Evolutionary conservation across 2,888 invertebrate genomes (phyloP).

Genomic region (Lamellibrachia columna): DNA sequence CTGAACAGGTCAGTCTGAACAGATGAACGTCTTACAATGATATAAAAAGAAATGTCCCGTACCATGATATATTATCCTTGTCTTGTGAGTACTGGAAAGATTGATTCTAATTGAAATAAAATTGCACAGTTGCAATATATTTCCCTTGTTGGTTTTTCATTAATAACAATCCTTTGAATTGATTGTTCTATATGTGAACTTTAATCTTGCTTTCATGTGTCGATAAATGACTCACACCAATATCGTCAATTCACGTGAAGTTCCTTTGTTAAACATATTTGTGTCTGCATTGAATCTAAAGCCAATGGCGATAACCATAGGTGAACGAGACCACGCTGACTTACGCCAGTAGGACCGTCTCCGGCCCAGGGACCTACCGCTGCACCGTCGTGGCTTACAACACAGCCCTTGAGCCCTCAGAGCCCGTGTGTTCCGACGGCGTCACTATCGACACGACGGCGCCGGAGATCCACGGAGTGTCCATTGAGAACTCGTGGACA

Average conservation of each 20-base stretch:
- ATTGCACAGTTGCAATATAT: too few relatives aligned
- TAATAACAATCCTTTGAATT: too few relatives aligned
- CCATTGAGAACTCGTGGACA: not conserved
- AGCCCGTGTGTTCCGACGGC: conserved; percentile 48
- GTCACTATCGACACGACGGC: conserved; percentile 46
- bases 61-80: not conserved
- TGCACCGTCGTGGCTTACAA: conserved; percentile 47
- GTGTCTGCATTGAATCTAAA: not conserved
- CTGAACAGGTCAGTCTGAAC: not conserved
- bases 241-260: conserved; percentile 50
- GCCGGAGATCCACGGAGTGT: conserved; percentile 33
- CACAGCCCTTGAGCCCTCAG: conserved; percentile 47
- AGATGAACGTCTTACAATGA: not conserved
- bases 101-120: too few relatives aligned
- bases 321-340: not conserved
- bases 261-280: conserved; percentile 38
- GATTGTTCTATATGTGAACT: too few relatives aligned
- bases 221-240: conserved; percentile 26
- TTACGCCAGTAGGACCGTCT: not conserved
- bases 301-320: not conserved
- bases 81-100: not conserved
- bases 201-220: too few relatives aligned
- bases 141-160: too few relatives aligned
- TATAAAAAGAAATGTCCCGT: too few relatives aligned
- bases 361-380: conserved; percentile 38